A percentile compares a stretch with the other conserved stretches of the same genome.
phyloP scores from a whole-genome alignment of 2,888 invertebrate genomes.

The Steromphala cineraria region DNA sequence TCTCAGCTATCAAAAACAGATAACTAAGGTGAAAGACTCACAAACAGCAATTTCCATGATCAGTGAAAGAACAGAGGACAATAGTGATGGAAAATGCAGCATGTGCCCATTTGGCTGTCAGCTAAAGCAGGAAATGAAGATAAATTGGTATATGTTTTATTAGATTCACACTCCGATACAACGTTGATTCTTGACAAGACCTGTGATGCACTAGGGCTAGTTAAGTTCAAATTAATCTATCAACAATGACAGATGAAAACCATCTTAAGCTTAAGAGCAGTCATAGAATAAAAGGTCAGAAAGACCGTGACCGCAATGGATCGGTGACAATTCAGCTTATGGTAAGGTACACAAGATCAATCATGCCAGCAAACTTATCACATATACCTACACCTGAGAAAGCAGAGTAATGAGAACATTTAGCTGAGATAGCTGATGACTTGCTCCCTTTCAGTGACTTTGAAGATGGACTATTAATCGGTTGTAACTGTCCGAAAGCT shows the following conservation, averaged over 20 bases:
- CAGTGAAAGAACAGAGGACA: no score
- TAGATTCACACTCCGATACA: constrained; percentile 1
- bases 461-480: not conserved
- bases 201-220: no score
- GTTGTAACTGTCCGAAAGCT: no score
- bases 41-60: no score
- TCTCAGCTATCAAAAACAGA: not conserved
- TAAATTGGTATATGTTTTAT: not conserved
- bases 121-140: not conserved
- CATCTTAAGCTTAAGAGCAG: no score
- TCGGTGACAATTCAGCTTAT: no score
- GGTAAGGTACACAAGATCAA: not conserved
- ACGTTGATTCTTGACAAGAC: not conserved
- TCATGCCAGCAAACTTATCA: no score
- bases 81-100: no score
- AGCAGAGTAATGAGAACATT: not conserved
- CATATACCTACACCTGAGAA: constrained; percentile 2
- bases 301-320: not conserved
- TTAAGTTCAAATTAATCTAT: no score
- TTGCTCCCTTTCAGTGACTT: not conserved
- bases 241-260: no score
- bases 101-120: not conserved
- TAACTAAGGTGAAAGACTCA: no score
- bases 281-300: not conserved
- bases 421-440: no score